Conservation (phyloP, 2,888 invertebrate species). For the Marasmarcha lunaedactyla region DNA sequence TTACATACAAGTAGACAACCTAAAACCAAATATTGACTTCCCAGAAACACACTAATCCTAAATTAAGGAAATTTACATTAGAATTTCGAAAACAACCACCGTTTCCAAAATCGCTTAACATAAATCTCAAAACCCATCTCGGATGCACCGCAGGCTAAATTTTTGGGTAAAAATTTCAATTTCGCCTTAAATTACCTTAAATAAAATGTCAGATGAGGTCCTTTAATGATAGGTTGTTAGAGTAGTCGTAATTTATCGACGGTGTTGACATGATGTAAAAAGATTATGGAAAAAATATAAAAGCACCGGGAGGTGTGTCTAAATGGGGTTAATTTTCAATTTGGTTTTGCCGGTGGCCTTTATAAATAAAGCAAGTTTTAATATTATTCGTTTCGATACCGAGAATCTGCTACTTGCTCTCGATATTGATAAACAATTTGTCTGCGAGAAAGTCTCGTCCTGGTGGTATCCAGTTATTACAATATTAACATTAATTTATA, state of each 20-base stretch:
- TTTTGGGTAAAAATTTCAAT: constrained; percentile 48
- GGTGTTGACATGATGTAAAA: constrained; percentile 60
- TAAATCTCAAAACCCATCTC: constrained; percentile 56
- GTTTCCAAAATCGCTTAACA: constrained; percentile 28
- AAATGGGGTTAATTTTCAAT: constrained; percentile 67
- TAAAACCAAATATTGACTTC: neutral
- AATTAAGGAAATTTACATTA: constrained; percentile 25
- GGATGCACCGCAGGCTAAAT: constrained; percentile 46
- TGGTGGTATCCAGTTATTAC: constrained; percentile 20
- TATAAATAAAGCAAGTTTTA: constrained; percentile 51
- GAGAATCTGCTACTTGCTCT: constrained; percentile 43
- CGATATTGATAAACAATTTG: constrained; percentile 34
- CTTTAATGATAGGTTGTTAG: constrained; percentile 62
- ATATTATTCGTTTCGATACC: constrained; percentile 35
- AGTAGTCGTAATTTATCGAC: constrained; percentile 55
- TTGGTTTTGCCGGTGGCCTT: constrained; percentile 55
- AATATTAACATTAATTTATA: constrained; percentile 24
- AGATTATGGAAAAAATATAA: constrained; percentile 33
- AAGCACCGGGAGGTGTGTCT: constrained; percentile 54
- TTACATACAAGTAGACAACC: constrained; percentile 25
- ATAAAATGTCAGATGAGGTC: constrained; percentile 63
- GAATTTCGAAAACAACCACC: constrained; percentile 29
- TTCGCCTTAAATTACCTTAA: constrained; percentile 48
- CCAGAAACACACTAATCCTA: constrained; percentile 4
- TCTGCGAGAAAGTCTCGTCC: constrained; percentile 33